Base-by-base conservation (phyloP, 2,797 vertebrate genomes). In the Sarcophilus harrisii region DNA sequence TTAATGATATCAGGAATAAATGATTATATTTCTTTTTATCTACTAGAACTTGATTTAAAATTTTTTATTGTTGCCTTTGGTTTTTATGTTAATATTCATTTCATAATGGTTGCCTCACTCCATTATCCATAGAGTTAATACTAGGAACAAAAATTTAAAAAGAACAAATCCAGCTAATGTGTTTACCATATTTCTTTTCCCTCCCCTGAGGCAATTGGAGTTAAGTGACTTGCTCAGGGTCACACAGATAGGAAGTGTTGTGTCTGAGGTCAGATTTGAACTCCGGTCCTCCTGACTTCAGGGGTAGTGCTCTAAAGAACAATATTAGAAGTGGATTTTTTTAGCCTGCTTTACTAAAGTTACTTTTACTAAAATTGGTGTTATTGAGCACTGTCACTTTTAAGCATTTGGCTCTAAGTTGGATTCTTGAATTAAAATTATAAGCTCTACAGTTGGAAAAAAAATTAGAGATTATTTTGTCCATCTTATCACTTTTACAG, bases 311-410 rank as follows among this genome's bases (percentile, higher is more conserved):
- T 52, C 52, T 52, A 92, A 96, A 94, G 12, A 94, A 91, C 94
- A 90, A 93, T 58, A 60, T 81, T 93, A 90, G 1, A 58, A 91
- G 92, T 92, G 87, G 18, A 45, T 95, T 66, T 96, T 92, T 91
- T 93, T 30, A 93, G 93, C 91, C 28, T 95, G 90, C 66, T 18
- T 27, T 92, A n/a, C 32, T 92, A 5, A n/a, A 60, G n/a, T 73
- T 32, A 87, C 49, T 95, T 97, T 45, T 58, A 60, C 16, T 16
- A 90, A 62, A 94, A 94, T 90, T 95, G 55, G 38, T 81, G 18
- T 62, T 30, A 32, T 62, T 92, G 81, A 27, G 29, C 92, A 49
- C 24, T 94, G 52, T 91, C 2, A 58, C 8, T 59, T 59, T 81
- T 45, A 27, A 45, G 73, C 38, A 81, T 0, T 81, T 96, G 62